phyloP scores from a whole-genome alignment of 2,888 invertebrate species.

The Cybosia mesomella region DNA sequence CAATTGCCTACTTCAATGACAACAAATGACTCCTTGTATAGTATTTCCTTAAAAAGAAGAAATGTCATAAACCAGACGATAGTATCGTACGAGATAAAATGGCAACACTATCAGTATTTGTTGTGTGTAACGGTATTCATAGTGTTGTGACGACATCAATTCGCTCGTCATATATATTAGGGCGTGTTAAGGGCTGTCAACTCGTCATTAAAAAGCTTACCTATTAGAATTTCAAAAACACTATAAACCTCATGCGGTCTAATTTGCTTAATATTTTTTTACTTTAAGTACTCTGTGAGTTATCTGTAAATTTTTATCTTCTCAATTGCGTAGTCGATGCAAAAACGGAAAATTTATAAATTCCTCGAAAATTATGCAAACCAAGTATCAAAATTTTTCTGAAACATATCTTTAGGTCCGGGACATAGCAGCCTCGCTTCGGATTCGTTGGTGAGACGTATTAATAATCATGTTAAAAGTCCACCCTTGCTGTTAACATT shows the following conservation, averaged over 20 bases:
- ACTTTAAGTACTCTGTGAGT: neutral
- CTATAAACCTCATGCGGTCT: neutral
- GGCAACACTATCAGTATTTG: constrained; percentile 38
- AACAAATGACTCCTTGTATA: too few species aligned
- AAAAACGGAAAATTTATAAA: too few species aligned
- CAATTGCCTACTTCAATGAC: neutral
- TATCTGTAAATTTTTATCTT: neutral
- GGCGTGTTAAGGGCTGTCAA: constrained; percentile 23
- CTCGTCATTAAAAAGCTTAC: neutral
- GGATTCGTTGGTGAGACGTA: too few species aligned
- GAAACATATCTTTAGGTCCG: too few species aligned
- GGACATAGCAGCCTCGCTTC: too few species aligned
- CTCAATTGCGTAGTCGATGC: neutral
- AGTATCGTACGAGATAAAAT: constrained; percentile 20
- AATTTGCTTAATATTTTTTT: neutral
- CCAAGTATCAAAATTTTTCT: too few species aligned
- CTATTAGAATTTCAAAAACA: neutral
- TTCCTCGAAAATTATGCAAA: neutral
- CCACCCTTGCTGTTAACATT: too few species aligned
- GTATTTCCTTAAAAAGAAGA: neutral
- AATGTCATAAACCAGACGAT: neutral
- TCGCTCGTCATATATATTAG: constrained; percentile 53
- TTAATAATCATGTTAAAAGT: too few species aligned
- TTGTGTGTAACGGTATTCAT: constrained; percentile 47
- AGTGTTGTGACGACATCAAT: constrained; percentile 59